These are phyloP conservation scores for Pegoplata infirma DNA, from an alignment of 2,888 invertebrate genomes.

Conservation along the genomic window DNA sequence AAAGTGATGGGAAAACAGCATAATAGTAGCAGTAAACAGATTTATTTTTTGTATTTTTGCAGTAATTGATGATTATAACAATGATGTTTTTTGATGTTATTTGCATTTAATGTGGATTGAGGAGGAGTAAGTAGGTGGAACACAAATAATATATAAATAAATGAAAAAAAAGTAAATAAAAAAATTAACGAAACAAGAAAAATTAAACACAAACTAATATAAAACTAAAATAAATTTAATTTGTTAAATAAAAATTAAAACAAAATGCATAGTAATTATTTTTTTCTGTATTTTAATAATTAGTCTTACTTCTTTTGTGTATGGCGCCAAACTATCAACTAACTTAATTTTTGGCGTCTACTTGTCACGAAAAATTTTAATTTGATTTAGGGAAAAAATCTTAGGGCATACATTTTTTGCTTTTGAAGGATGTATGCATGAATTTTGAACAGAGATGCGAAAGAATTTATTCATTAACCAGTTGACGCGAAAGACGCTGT, in stretches of 20 bases:
- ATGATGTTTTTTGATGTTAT: not conserved
- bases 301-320: conserved; percentile 11
- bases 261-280: not conserved
- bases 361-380: conserved; percentile 12
- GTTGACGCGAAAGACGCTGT: too few relatives aligned
- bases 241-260: not conserved
- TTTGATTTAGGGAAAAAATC: not conserved
- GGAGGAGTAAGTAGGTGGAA: not conserved
- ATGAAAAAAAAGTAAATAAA: not conserved
- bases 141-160: conserved; percentile 51
- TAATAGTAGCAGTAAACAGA: conserved; percentile 28
- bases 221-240: not conserved
- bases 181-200: conserved; percentile 1
- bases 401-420: not conserved
- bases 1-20: conserved; percentile 25
- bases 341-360: conserved; percentile 32
- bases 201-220: not conserved
- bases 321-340: conserved; percentile 49
- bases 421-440: not conserved
- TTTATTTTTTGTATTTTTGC: too few relatives aligned
- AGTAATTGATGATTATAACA: not conserved
- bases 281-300: not conserved
- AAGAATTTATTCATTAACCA: too few relatives aligned
- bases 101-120: not conserved
- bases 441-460: too few relatives aligned